phyloP scores from a whole-genome alignment of 2,797 vertebrate species.

The Salarias fasciatus region DNA sequence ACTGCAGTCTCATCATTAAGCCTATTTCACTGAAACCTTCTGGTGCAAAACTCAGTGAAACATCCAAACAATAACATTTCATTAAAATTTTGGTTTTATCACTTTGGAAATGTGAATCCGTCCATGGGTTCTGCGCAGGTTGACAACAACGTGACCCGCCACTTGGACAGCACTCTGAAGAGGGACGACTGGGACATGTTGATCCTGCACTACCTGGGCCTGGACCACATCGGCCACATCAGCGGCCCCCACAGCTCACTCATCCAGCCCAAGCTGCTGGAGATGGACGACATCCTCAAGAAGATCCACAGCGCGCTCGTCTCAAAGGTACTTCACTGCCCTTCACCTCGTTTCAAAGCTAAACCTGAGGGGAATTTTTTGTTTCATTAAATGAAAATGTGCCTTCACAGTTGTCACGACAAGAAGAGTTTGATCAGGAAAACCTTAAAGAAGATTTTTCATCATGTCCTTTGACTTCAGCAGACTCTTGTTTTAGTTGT shows the following conservation, averaged over 20 bases:
- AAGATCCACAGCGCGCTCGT: slow-evolving; percentile 90
- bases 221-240: slow-evolving; percentile 97
- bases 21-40: too few relatives aligned
- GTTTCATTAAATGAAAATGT: too few relatives aligned
- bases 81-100: too few relatives aligned
- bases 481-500: too few relatives aligned
- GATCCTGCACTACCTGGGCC: slow-evolving; percentile 94
- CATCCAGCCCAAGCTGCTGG: slow-evolving; percentile 90
- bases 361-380: too few relatives aligned
- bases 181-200: slow-evolving; percentile 95
- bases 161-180: slow-evolving; percentile 89
- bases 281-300: slow-evolving; percentile 94
- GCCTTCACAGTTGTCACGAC: too few relatives aligned
- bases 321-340: slow-evolving; percentile 81
- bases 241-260: slow-evolving; percentile 92
- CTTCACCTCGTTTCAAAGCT: neutral
- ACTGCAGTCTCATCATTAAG: too few relatives aligned
- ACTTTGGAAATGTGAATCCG: neutral
- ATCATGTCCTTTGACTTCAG: too few relatives aligned
- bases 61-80: too few relatives aligned
- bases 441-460: too few relatives aligned
- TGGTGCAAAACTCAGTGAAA: too few relatives aligned
- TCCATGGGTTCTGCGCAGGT: slow-evolving; percentile 79
- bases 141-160: slow-evolving; percentile 95
- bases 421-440: too few relatives aligned